Base-by-base conservation (phyloP, 2,888 invertebrate species). In the Hirtodrosophila trivittata region DNA sequence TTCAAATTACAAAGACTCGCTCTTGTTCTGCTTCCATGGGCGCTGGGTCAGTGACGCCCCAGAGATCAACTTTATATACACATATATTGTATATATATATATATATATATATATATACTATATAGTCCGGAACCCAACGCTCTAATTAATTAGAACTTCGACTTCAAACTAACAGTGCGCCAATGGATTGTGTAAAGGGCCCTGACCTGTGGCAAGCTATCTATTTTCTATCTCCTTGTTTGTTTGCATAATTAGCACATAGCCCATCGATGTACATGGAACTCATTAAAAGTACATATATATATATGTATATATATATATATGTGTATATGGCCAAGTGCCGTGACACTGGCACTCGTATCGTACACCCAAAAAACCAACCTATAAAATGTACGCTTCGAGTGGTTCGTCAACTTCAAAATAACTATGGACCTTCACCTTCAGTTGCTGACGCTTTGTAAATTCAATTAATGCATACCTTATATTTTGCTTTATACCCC, bases 141-240 rank as follows among this genome's bases (percentile, higher is more conserved):
- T 84, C 72, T 84, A 84, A 80, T 80, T 80, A 84, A 80, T 80
- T 84, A 69, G 49, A 84, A 62, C 56, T 56, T 28, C 14, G 25
- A 30, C 26, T 60, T 60, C 41, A 45, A 50, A 45, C 45, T 37
- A 25, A 26, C 18, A 21, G 18, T 45, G 69, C 41, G 50, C 26
- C 51, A 69, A 64, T 64, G 58, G 13, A 21, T 68, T 58, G 46
- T 47, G 57, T 51, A 47, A 70, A 54, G 77, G 68, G 50, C 68
- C 58, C 63, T 77, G 84, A 78, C 81, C 84, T 80, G 68, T 56
- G 57, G 46, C 42, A 47, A 46, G 37, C 37, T 57, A 39, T 26
- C n/a, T 21, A 3, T 42, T 16, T 45, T 50, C 35, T 16, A 32
- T 26, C 25, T 49, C 51, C 49, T 57, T 76, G 63, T 83, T 75